Conservation (phyloP, 1,140 invertebrate species). For the Rhagoletis pomonella region DNA sequence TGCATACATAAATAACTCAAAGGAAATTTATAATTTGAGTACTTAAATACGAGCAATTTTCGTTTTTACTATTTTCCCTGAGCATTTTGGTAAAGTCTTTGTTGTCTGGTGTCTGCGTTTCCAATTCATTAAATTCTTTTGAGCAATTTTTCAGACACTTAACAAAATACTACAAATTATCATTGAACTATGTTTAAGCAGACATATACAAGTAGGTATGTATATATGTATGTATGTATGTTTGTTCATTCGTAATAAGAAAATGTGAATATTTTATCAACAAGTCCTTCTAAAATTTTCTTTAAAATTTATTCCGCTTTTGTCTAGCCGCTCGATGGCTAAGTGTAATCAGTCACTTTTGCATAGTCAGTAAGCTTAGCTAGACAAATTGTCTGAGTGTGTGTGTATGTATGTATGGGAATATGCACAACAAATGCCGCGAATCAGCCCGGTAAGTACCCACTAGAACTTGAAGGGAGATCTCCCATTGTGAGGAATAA, state of each 20-base stretch:
- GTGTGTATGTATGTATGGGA: not conserved
- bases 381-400: no score
- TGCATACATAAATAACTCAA: not conserved
- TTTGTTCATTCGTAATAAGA: not conserved
- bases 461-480: no score
- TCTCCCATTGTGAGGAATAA: no score
- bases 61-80: no score
- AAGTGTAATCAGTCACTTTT: not conserved
- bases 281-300: not conserved
- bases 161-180: conserved; percentile 23
- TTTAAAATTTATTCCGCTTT: not conserved
- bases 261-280: not conserved
- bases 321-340: not conserved
- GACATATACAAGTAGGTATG: not conserved
- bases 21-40: not conserved
- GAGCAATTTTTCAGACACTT: not conserved
- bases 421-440: not conserved
- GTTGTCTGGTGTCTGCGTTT: not conserved
- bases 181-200: not conserved
- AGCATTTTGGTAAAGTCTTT: not conserved
- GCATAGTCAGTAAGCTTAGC: no score
- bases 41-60: no score
- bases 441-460: not conserved
- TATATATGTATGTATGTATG: not conserved
- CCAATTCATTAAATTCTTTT: conserved; percentile 24